Evolutionary conservation across 2,113 vertebrate species (phyloP).

Genomic region (Chiloscyllium plagiosum): DNA sequence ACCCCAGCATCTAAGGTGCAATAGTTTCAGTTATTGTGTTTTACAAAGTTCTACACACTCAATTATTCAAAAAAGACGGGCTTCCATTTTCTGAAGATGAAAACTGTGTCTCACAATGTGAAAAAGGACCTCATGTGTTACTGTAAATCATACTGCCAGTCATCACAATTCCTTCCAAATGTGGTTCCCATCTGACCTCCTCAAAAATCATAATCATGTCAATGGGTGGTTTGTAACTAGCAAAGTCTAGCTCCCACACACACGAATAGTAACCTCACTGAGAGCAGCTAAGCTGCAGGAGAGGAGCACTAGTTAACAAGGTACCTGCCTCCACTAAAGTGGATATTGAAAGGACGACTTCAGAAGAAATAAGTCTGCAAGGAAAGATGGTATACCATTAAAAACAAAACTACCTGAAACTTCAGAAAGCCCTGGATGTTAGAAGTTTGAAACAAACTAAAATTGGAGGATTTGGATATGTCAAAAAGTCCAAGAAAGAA

Average conservation of each 20-base stretch:
- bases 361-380: background rate
- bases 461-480: background rate
- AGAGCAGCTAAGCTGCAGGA: background rate
- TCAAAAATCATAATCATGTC: background rate
- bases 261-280: too few species aligned
- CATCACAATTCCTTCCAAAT: background rate
- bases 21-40: background rate
- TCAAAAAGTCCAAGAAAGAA: background rate
- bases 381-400: background rate
- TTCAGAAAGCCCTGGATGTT: background rate
- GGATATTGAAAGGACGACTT: background rate
- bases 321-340: background rate
- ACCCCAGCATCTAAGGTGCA: background rate
- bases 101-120: background rate
- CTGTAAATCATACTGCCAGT: background rate
- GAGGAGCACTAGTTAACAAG: background rate
- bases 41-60: background rate
- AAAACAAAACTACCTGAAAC: background rate
- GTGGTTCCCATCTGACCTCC: background rate
- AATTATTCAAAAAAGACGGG: background rate
- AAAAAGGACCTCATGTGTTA: background rate
- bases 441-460: background rate
- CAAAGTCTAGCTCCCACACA: background rate
- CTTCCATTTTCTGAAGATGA: background rate
- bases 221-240: background rate